These are phyloP conservation scores for Enteromius argenteus DNA, from an alignment of 2,797 vertebrate genomes.

Conservation along the genomic window DNA sequence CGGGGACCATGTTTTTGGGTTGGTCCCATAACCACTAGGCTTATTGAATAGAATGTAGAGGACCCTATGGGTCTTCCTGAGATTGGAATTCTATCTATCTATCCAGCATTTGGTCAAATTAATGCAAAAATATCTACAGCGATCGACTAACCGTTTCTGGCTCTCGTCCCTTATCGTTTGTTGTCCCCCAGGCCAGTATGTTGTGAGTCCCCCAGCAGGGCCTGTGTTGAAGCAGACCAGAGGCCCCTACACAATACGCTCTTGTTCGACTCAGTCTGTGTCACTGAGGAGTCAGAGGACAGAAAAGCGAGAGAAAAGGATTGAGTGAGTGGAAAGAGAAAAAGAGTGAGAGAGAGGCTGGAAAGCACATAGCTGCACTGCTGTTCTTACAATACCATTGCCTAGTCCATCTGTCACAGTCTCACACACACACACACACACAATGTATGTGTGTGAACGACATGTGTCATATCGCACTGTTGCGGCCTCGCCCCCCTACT, in stretches of 20 bases:
- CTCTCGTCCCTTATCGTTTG: constrained; percentile 49
- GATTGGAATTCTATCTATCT: background rate
- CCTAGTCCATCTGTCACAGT: constrained; percentile 94
- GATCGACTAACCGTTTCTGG: constrained; percentile 1
- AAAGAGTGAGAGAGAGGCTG: constrained; percentile 72
- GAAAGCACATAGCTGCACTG: constrained; percentile 86
- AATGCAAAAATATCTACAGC: background rate
- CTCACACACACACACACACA: constrained; percentile 58
- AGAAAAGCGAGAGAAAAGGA: constrained; percentile 82
- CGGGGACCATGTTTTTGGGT: background rate
- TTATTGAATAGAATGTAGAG: background rate
- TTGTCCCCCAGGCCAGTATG: constrained; percentile 43
- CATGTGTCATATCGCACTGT: constrained; percentile 92
- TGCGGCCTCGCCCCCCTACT: constrained; percentile 76
- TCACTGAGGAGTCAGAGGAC: constrained; percentile 83
- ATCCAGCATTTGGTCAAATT: background rate
- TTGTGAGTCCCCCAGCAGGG: constrained; percentile 58
- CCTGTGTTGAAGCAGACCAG: constrained; percentile 49
- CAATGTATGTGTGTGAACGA: constrained; percentile 73
- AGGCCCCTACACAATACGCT: constrained; percentile 86
- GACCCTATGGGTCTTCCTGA: background rate
- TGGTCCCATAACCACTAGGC: background rate
- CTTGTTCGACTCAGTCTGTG: constrained; percentile 89
- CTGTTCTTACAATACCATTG: constrained; percentile 84
- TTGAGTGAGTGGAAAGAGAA: constrained; percentile 58